Evolutionary conservation across 1,140 invertebrate species (phyloP).

Genomic region (Aphaenogaster floridana): DNA sequence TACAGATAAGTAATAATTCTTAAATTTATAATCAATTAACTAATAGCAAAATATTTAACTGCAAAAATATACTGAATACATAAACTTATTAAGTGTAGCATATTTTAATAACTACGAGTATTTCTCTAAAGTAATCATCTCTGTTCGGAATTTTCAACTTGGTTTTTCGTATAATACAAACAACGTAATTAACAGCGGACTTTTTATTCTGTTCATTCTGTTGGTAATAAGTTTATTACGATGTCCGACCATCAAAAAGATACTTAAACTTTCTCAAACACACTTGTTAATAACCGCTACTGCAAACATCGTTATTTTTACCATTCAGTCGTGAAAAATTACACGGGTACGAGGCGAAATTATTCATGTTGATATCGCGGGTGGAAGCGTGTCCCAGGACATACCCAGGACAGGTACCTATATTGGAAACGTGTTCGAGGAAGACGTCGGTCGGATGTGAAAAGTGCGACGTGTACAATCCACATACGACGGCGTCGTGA

Average conservation of each 20-base stretch:
- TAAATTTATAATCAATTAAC: too few species aligned
- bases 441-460: constrained; percentile 47
- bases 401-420: constrained; percentile 30
- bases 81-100: too few species aligned
- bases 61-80: too few species aligned
- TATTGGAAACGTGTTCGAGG: constrained; percentile 48
- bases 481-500: constrained; percentile 7
- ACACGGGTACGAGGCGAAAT: constrained; percentile 21
- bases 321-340: not conserved
- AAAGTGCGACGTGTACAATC: constrained; percentile 29
- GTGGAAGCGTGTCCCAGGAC: not conserved
- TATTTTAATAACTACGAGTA: too few species aligned
- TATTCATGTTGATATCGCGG: constrained; percentile 41
- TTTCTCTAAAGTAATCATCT: not conserved
- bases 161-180: not conserved
- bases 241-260: not conserved
- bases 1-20: too few species aligned
- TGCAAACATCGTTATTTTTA: constrained; percentile 15
- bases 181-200: not conserved
- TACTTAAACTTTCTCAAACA: not conserved
- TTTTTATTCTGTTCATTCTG: not conserved
- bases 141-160: not conserved
- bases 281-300: not conserved
- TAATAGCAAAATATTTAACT: too few species aligned
- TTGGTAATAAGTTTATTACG: not conserved